Evolutionary conservation across 2,888 invertebrate genomes (phyloP).

Genomic region (Lochmaea capreae): DNA sequence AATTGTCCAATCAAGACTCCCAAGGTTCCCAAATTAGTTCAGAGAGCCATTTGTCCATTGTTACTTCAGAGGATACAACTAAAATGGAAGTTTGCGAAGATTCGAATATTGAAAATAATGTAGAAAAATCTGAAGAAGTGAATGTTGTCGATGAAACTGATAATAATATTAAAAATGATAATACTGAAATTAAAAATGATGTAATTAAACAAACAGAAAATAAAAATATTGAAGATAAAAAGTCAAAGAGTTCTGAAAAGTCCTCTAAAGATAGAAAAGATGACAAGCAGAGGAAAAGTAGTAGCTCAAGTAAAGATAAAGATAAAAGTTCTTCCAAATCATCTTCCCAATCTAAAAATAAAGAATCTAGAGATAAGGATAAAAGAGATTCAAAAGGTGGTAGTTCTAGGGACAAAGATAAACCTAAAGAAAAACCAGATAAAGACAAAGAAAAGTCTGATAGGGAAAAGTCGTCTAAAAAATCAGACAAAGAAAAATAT

Average conservation of each 20-base stretch:
- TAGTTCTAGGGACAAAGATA: conserved; percentile 44
- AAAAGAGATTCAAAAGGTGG: conserved; percentile 48
- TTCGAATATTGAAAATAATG: conserved; percentile 32
- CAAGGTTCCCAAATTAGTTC: conserved; percentile 76
- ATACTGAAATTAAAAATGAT: conserved; percentile 2
- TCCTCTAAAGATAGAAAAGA: conserved; percentile 56
- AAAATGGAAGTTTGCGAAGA: conserved; percentile 62
- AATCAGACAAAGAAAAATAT: conserved; percentile 52
- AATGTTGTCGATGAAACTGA: conserved; percentile 37
- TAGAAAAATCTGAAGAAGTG: conserved; percentile 14
- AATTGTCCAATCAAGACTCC: conserved; percentile 70
- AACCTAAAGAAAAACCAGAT: conserved; percentile 31
- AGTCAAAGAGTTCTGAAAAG: conserved; percentile 64
- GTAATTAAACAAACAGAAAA: background rate
- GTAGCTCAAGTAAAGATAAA: conserved; percentile 45
- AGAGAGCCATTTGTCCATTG: conserved; percentile 69
- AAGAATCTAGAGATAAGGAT: conserved; percentile 48
- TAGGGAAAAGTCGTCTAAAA: conserved; percentile 54
- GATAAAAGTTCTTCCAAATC: conserved; percentile 29
- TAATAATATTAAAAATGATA: background rate
- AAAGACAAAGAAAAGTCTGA: conserved; percentile 52
- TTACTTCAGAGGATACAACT: conserved; percentile 67
- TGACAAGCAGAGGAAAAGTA: conserved; percentile 50
- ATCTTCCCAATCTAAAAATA: conserved; percentile 39
- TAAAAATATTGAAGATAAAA: conserved; percentile 41